Conservation (phyloP, 2,888 invertebrate species). For the Sarcophaga rosellei region DNA sequence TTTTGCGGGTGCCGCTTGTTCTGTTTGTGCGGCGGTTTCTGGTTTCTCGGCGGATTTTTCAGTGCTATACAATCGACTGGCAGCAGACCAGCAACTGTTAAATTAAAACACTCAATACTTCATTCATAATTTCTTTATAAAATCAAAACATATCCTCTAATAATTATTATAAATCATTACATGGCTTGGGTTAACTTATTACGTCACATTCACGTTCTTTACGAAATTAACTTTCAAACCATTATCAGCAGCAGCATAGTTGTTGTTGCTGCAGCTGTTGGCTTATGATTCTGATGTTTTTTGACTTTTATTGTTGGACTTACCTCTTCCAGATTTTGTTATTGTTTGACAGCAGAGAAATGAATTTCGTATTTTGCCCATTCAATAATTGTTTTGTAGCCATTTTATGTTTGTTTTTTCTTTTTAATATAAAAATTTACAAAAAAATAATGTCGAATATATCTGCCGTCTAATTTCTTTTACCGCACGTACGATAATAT, state of each 20-base stretch:
- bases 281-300: neutral
- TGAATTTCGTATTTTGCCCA: constrained; percentile 34
- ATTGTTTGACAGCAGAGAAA: constrained; percentile 25
- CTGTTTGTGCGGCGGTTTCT: constrained; percentile 68
- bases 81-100: constrained; percentile 36
- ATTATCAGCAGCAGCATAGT: constrained; percentile 27
- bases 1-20: constrained; percentile 69
- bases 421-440: constrained; percentile 26
- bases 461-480: neutral
- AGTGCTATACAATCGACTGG: constrained; percentile 46
- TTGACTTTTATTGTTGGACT: constrained; percentile 11
- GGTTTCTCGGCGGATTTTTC: constrained; percentile 69
- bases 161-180: neutral
- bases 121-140: constrained; percentile 13
- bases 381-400: constrained; percentile 56
- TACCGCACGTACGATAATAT: constrained; percentile 36
- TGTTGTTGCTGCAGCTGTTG: neutral
- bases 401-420: constrained; percentile 28
- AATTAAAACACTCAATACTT: neutral
- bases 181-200: constrained; percentile 52
- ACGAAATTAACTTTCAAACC: constrained; percentile 15
- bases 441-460: constrained; percentile 5
- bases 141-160: neutral
- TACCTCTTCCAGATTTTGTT: constrained; percentile 53
- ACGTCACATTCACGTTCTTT: constrained; percentile 65